Percentiles rank a stretch among this genome's conserved stretches.
Evolutionary conservation across 2,113 vertebrate genomes (phyloP).

Genomic region (Tetrao urogallus): DNA sequence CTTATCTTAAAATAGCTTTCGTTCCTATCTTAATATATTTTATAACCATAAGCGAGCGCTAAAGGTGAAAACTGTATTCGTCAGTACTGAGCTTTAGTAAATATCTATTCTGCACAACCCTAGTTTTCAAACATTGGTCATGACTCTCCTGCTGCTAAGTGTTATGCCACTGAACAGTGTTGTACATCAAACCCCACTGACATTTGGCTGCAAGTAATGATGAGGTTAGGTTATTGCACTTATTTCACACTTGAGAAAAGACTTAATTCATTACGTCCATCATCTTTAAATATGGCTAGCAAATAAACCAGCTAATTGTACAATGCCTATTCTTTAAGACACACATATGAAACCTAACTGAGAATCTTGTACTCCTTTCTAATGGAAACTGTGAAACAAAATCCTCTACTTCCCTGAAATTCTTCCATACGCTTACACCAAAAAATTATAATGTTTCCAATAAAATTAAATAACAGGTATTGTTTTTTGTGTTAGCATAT

Average conservation of each 20-base stretch:
- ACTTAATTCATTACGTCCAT: not conserved
- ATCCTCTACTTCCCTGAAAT: not conserved
- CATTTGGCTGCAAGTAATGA: not conserved
- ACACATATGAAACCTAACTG: not conserved
- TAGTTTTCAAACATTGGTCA: not conserved
- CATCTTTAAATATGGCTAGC: not conserved
- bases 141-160: not conserved
- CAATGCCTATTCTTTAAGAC: not conserved
- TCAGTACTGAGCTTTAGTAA: not conserved
- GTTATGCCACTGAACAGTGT: not conserved
- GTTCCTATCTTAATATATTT: not conserved
- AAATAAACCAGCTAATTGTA: not conserved
- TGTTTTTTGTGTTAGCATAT: not conserved
- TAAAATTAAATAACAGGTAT: not conserved
- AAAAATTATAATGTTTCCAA: constrained; percentile 7
- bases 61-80: not conserved
- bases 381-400: not conserved
- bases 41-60: not conserved
- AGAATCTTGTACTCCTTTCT: not conserved
- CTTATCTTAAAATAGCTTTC: not conserved
- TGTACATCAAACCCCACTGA: accelerated
- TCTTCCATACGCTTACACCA: not conserved
- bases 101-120: not conserved
- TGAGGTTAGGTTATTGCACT: not conserved
- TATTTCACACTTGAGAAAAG: not conserved